These are phyloP conservation scores for Phoxinus dragarum DNA, from an alignment of 2,797 vertebrate genomes.

Conservation along the genomic window DNA sequence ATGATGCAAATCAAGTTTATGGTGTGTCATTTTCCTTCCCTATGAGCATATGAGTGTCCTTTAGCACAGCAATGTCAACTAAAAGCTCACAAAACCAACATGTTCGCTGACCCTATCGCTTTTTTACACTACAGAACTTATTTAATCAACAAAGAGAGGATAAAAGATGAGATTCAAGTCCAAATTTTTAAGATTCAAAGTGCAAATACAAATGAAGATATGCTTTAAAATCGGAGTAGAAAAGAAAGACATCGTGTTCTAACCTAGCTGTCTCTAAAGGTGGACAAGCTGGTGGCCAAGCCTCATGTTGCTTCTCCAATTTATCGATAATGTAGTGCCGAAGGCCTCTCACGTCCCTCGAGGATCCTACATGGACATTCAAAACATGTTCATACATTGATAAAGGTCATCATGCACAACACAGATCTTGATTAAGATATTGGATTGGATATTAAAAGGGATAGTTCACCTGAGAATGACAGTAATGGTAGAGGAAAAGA, in stretches of 20 bases:
- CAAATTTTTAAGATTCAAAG: not conserved
- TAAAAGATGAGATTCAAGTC: not conserved
- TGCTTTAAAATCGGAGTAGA: not conserved
- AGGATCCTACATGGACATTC: conserved; percentile 67
- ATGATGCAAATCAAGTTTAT: not conserved
- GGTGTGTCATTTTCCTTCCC: not conserved
- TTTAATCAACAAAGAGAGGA: not conserved
- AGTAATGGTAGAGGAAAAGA: not conserved
- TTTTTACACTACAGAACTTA: conserved; percentile 20
- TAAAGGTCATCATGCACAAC: not conserved
- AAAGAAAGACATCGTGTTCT: not conserved
- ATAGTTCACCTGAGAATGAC: not conserved
- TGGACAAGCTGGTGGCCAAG: conserved; percentile 82
- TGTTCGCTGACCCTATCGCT: not conserved
- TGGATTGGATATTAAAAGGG: not conserved
- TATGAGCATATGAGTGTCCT: not conserved
- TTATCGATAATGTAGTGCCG: conserved; percentile 79
- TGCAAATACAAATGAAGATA: not conserved
- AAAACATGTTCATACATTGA: conserved; percentile 13
- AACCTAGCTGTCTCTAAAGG: conserved; percentile 76
- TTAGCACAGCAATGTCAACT: not conserved
- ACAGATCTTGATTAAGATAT: not conserved
- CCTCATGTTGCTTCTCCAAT: conserved; percentile 81
- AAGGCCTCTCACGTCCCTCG: conserved; percentile 66
- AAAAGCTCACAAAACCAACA: conserved; percentile 10